phyloP scores from a whole-genome alignment of 2,888 invertebrate species.

The Zygogramma bicolorata region DNA sequence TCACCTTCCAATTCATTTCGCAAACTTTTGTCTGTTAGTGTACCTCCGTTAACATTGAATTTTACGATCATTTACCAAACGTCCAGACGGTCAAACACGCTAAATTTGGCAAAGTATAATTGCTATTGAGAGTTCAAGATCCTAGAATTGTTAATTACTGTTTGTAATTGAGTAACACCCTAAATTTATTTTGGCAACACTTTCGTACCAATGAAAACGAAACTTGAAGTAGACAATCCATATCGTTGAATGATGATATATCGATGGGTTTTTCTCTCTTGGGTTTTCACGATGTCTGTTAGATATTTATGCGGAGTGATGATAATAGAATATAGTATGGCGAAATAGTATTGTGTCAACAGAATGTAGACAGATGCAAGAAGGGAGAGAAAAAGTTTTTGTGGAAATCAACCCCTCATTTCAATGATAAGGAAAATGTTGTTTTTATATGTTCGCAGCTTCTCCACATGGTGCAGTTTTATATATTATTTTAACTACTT shows the following conservation, averaged over 20 bases:
- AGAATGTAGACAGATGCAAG: too few species aligned
- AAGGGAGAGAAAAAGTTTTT: too few species aligned
- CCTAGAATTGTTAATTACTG: constrained; percentile 10
- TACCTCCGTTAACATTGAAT: constrained; percentile 9
- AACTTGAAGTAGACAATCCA: not conserved
- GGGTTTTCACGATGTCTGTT: too few species aligned
- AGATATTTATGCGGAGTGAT: too few species aligned
- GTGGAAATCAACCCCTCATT: too few species aligned
- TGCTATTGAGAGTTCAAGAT: constrained; percentile 11
- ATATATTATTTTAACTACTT: too few species aligned
- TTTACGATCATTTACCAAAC: constrained; percentile 3
- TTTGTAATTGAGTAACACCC: not conserved
- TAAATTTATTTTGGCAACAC: constrained; percentile 4
- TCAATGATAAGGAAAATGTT: too few species aligned
- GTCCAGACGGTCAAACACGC: constrained; percentile 23
- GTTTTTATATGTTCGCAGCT: too few species aligned
- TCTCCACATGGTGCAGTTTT: too few species aligned
- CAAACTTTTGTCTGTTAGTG: not conserved
- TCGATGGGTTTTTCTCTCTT: too few species aligned
- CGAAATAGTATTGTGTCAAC: too few species aligned
- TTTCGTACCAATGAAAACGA: constrained; percentile 1
- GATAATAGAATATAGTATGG: too few species aligned
- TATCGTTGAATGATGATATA: not conserved
- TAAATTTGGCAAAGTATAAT: constrained; percentile 20
- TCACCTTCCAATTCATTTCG: not conserved